These are phyloP conservation scores for Acanthosoma haemorrhoidale DNA, from an alignment of 2,888 invertebrate species.

Conservation along the genomic window DNA sequence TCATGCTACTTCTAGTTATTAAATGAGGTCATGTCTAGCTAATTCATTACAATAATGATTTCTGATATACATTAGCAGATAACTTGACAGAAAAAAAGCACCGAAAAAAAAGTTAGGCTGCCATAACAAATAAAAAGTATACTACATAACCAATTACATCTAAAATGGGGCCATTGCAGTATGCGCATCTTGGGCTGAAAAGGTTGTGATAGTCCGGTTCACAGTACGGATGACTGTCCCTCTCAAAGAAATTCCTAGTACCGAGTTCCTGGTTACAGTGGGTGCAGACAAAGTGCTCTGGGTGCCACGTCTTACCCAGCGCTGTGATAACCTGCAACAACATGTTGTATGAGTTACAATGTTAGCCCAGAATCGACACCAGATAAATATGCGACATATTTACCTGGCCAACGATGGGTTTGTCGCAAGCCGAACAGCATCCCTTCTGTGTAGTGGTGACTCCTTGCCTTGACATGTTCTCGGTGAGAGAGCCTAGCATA, in stretches of 20 bases:
- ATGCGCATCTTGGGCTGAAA: slow-evolving; percentile 96
- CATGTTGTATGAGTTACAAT: no score
- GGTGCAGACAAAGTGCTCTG: slow-evolving; percentile 96
- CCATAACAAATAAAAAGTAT: no score
- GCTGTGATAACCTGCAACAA: slow-evolving; percentile 65
- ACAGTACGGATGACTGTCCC: slow-evolving; percentile 95
- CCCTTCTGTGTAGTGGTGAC: slow-evolving; percentile 98
- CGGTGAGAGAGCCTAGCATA: slow-evolving; percentile 90
- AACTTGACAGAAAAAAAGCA: no score
- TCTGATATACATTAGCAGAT: no score
- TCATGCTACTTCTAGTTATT: no score
- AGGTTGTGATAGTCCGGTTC: slow-evolving; percentile 97
- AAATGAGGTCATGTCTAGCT: no score
- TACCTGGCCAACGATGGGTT: slow-evolving; percentile 93
- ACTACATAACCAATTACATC: slow-evolving; percentile 87
- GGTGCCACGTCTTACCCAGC: slow-evolving; percentile 97
- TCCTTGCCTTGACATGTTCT: slow-evolving; percentile 98
- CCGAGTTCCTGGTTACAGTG: slow-evolving; percentile 96
- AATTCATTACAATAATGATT: no score
- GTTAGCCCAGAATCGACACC: no score
- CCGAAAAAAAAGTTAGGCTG: no score
- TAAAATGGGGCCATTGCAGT: slow-evolving; percentile 97
- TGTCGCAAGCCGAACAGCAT: slow-evolving; percentile 97
- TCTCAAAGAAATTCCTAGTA: slow-evolving; percentile 96
- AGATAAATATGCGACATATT: no score